These are phyloP conservation scores for Muscidifurax raptorellus DNA, from an alignment of 1,140 invertebrate genomes.

Conservation along the genomic window DNA sequence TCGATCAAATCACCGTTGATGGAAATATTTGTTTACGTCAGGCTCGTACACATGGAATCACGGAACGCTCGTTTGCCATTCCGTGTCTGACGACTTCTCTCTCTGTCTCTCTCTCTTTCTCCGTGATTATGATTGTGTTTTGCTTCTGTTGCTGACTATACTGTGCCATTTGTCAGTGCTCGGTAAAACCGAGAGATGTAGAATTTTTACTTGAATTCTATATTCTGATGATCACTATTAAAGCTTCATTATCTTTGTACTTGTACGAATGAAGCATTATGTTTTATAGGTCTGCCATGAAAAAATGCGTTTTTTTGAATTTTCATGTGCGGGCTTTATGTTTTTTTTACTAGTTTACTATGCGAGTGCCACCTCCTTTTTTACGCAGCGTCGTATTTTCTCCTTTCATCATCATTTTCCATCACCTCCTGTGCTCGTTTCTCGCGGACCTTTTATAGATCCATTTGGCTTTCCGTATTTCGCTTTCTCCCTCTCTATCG, in stretches of 20 bases:
- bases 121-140: not conserved
- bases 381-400: not conserved
- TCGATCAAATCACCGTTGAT: slow-evolving; percentile 29
- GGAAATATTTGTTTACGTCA: slow-evolving; percentile 22
- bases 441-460: not conserved
- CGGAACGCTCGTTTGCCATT: not conserved
- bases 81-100: not conserved
- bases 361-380: not conserved
- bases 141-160: not conserved
- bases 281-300: too few species aligned
- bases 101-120: not conserved
- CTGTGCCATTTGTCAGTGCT: not conserved
- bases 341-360: not conserved
- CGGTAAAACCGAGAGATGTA: not conserved
- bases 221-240: too few species aligned
- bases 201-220: too few species aligned
- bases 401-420: not conserved
- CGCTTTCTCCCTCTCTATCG: not conserved
- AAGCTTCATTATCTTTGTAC: too few species aligned
- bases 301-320: too few species aligned
- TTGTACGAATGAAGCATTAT: too few species aligned
- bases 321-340: not conserved
- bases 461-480: not conserved
- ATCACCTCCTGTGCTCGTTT: not conserved
- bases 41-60: not conserved